Evolutionary conservation across 2,113 vertebrate genomes (phyloP), one percentile per base, ranked within the genome.

Genomic region (Gila orcuttii): DNA sequence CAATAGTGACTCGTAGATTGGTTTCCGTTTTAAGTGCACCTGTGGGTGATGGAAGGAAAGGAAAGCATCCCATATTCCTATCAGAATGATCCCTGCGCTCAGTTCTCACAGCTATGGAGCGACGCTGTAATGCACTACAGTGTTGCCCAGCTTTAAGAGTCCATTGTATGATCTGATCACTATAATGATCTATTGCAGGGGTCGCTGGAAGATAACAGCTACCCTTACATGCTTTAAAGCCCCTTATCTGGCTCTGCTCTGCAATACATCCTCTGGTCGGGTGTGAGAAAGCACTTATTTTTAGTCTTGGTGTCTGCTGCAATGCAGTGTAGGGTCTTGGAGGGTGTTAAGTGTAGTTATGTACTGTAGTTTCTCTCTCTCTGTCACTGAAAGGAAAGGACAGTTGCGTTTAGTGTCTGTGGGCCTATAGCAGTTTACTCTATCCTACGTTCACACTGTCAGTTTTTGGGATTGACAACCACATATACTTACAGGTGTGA

Each of bases 151-250:
- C 50, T 73, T 59, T 73, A 39, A 39, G 64, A 73, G 28, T 59
- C 50, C 31, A 55, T 83, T 59, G 82, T 73, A 55, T 73, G 68
- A 83, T 71, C 31, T 31, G 12, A n/a, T 50, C 33, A 69, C 68
- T 73, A 28, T 83, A 83, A 73, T 83, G 68, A 83, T 83, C 82
- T 73, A 59, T 83, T 73, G 66, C 66, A 36, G 68, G 82, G 66
- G 82, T 83, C 33, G 1, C 31, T 74, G 21, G 68, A 13, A 83
- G 50, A 83, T 83, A 83, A 73, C 82, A 71, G 50, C 82, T 71
- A 73, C 82, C 82, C 68, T 57, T 83, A 73, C 68, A 31, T 39
- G 21, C 68, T 83, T 83, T 73, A 83, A 83, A 71, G 21, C 82
- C 66, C 81, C 66, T 71, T 83, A 71, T 59, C 82, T 83, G 82